Evolutionary conservation across 1,140 invertebrate species (phyloP).

Genomic region (Asobara japonica): DNA sequence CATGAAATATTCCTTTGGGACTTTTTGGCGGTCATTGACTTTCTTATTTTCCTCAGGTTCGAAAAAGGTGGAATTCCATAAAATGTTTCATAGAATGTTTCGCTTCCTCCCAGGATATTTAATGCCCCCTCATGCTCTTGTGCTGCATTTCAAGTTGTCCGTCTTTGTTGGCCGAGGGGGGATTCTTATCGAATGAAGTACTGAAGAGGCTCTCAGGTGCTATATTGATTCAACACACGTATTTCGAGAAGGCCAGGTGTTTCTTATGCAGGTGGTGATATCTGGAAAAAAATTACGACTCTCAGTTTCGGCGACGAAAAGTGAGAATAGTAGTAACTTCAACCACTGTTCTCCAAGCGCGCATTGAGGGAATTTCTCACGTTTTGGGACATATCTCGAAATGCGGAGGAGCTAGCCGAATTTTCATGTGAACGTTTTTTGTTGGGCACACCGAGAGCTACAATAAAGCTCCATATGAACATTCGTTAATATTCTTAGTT

Average conservation of each 20-base stretch:
- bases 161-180: neutral
- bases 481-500: too few relatives aligned
- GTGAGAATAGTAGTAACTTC: too few relatives aligned
- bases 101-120: conserved; percentile 24
- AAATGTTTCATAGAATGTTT: too few relatives aligned
- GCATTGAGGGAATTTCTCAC: too few relatives aligned
- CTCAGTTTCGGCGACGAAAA: neutral
- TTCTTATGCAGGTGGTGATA: neutral
- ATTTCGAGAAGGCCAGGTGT: conserved; percentile 5
- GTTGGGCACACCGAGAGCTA: too few relatives aligned
- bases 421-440: too few relatives aligned
- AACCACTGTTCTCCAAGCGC: too few relatives aligned
- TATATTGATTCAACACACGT: conserved; percentile 19
- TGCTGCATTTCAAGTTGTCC: neutral
- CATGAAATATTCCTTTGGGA: conserved; percentile 57
- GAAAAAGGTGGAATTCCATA: too few relatives aligned
- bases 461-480: too few relatives aligned
- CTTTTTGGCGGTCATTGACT: conserved; percentile 16
- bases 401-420: too few relatives aligned
- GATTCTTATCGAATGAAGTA: neutral
- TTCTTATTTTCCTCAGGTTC: too few relatives aligned
- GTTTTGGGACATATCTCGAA: too few relatives aligned
- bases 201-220: neutral
- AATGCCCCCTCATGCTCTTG: neutral
- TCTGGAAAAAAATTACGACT: neutral